Conservation (phyloP, 2,797 vertebrate species). For the Epinephelus awoara region DNA sequence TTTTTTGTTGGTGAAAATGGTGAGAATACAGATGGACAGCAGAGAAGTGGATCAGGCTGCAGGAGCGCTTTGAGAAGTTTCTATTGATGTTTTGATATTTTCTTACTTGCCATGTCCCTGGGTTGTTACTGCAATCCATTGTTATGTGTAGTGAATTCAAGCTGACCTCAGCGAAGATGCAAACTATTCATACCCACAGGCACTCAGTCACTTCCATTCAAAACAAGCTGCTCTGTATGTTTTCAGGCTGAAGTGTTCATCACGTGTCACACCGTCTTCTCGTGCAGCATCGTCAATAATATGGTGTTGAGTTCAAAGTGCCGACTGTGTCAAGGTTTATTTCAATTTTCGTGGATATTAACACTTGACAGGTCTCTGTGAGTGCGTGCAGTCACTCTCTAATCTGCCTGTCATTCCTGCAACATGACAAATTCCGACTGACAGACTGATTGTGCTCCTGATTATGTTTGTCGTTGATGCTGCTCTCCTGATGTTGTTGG, state of each 20-base stretch:
- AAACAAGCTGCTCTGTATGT: neutral
- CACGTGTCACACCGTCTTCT: neutral
- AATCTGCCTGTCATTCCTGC: slow-evolving; percentile 17
- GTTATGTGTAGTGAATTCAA: neutral
- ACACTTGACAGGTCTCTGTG: slow-evolving; percentile 11
- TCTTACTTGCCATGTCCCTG: neutral
- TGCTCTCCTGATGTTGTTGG: neutral
- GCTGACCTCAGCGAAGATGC: neutral
- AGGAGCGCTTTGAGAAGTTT: neutral
- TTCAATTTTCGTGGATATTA: slow-evolving; percentile 5
- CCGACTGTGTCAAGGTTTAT: neutral
- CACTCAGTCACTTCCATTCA: neutral
- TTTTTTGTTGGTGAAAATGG: neutral
- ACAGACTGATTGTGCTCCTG: slow-evolving; percentile 1
- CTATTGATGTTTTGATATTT: neutral
- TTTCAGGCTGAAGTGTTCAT: neutral
- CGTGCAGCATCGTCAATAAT: slow-evolving; percentile 1
- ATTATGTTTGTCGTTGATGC: slow-evolving; percentile 19
- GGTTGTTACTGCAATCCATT: neutral
- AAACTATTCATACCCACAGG: neutral
- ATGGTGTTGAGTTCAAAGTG: neutral
- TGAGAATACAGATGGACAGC: neutral
- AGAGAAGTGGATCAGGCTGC: neutral
- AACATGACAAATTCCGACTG: slow-evolving; percentile 2
- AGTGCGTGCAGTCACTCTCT: slow-evolving; percentile 3